Evolutionary conservation across 2,113 vertebrate genomes (phyloP).

Genomic region (Pleuronectes platessa): DNA sequence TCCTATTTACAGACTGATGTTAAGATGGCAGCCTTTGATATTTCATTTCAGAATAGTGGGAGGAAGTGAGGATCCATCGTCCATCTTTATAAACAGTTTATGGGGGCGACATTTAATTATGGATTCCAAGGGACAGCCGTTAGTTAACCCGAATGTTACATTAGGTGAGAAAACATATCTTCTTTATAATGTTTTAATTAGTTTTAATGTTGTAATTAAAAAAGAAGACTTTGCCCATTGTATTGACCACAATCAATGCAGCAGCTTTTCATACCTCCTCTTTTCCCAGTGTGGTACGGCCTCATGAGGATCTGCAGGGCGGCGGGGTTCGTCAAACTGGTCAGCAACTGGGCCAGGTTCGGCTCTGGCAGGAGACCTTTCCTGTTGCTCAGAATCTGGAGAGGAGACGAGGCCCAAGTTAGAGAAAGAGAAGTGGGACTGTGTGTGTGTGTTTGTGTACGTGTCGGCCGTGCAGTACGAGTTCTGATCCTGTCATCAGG

Average conservation of each 20-base stretch:
- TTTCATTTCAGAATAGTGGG: too few relatives aligned
- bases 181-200: too few relatives aligned
- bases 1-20: too few relatives aligned
- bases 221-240: not conserved
- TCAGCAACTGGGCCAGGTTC: constrained; percentile 93
- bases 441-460: constrained; percentile 21
- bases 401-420: constrained; percentile 56
- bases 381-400: constrained; percentile 91
- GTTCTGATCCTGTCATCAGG: constrained; percentile 57
- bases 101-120: too few relatives aligned
- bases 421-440: not conserved
- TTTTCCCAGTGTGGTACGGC: constrained; percentile 88
- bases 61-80: too few relatives aligned
- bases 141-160: not conserved
- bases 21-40: too few relatives aligned
- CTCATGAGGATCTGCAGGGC: constrained; percentile 94
- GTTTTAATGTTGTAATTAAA: not conserved
- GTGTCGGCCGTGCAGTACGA: constrained; percentile 11
- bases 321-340: constrained; percentile 94
- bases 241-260: too few relatives aligned
- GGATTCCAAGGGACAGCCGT: not conserved
- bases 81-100: too few relatives aligned
- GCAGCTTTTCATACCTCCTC: constrained; percentile 74
- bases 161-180: not conserved
- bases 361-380: constrained; percentile 96